phyloP scores from a whole-genome alignment of 1,140 invertebrate genomes.

The Prorops nasuta region DNA sequence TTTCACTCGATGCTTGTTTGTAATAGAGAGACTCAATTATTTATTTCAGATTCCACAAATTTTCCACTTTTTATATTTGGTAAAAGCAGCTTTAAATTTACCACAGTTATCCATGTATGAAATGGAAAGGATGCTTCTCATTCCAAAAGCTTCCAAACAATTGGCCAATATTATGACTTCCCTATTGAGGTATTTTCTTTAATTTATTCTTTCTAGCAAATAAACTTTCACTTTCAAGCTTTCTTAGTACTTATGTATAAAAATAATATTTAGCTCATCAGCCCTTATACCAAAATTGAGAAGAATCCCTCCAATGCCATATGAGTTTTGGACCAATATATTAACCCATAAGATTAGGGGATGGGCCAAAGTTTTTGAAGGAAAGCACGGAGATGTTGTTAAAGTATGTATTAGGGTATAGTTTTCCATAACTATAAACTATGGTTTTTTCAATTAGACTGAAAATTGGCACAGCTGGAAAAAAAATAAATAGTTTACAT shows the following conservation, averaged over 20 bases:
- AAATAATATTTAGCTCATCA: conserved; percentile 42
- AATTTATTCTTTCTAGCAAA: too few relatives aligned
- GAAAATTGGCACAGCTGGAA: too few relatives aligned
- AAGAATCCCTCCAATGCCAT: conserved; percentile 61
- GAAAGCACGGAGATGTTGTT: conserved; percentile 48
- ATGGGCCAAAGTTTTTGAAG: conserved; percentile 61
- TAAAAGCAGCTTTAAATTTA: conserved; percentile 52
- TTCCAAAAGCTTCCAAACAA: conserved; percentile 60
- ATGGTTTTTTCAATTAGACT: too few relatives aligned
- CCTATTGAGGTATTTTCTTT: conserved; percentile 51
- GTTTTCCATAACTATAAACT: too few relatives aligned
- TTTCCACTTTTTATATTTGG: conserved; percentile 61
- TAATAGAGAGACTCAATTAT: not conserved
- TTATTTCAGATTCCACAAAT: conserved; percentile 55
- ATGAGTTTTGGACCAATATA: conserved; percentile 62
- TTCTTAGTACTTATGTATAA: not conserved
- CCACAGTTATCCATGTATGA: conserved; percentile 62
- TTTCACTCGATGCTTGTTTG: not conserved
- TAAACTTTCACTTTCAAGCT: not conserved
- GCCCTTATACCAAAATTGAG: conserved; percentile 39
- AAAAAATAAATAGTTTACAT: too few relatives aligned
- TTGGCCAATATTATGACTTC: conserved; percentile 62
- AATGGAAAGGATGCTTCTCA: conserved; percentile 62
- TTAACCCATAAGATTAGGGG: conserved; percentile 52
- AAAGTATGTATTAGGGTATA: conserved; percentile 43